phyloP scores from a whole-genome alignment of 2,113 vertebrate species.

The Rana temporaria region DNA sequence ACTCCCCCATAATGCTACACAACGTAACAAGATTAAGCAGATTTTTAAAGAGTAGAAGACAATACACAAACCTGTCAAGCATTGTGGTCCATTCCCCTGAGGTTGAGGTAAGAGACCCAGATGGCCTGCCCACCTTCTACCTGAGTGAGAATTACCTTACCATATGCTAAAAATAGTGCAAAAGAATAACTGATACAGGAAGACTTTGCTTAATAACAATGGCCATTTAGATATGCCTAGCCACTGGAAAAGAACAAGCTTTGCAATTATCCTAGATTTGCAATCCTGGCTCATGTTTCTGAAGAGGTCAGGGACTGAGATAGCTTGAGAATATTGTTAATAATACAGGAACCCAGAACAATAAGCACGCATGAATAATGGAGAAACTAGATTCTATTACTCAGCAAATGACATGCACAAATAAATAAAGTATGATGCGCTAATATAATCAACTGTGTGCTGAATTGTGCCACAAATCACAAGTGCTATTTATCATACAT shows the following conservation, averaged over 20 bases:
- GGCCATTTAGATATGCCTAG: not conserved
- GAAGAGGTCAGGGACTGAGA: not conserved
- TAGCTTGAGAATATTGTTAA: constrained; percentile 6
- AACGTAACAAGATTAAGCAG: too few relatives aligned
- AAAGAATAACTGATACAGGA: not conserved
- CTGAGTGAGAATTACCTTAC: not conserved
- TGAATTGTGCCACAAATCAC: too few relatives aligned
- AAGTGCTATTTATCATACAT: too few relatives aligned
- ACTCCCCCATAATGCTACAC: too few relatives aligned
- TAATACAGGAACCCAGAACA: constrained; percentile 41
- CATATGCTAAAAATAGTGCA: not conserved
- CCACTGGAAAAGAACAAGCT: not conserved
- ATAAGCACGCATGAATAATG: constrained; percentile 38
- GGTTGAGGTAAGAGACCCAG: too few relatives aligned
- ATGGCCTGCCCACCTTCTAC: too few relatives aligned
- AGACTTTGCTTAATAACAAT: not conserved
- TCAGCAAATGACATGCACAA: not conserved
- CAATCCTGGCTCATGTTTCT: constrained; percentile 12
- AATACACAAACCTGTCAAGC: too few relatives aligned
- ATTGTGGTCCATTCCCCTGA: too few relatives aligned
- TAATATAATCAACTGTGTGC: too few relatives aligned
- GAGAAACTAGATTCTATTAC: constrained; percentile 33
- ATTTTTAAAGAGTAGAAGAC: too few relatives aligned
- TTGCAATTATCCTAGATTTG: not conserved
- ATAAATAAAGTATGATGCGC: not conserved